Conservation (phyloP, 2,888 invertebrate species). For the Coecobrya sp. region DNA sequence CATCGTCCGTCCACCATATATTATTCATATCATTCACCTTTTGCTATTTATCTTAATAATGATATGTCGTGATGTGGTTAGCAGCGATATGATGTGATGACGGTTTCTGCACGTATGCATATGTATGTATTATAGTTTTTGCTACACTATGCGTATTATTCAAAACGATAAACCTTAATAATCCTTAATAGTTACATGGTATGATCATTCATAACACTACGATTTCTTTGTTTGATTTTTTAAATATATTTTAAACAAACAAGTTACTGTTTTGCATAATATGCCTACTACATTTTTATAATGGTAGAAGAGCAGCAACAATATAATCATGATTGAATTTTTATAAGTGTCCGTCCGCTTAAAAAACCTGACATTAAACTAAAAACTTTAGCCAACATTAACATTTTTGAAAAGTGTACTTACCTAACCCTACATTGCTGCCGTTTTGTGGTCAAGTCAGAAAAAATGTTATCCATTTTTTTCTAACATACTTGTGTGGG, state of each 20-base stretch:
- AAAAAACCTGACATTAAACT: neutral
- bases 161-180: constrained; percentile 33
- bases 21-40: neutral
- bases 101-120: neutral
- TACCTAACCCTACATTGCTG: neutral
- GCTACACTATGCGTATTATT: too few species aligned
- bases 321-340: neutral
- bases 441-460: neutral
- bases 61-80: constrained; percentile 29
- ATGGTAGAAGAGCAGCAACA: neutral
- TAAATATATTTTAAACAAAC: neutral
- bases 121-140: neutral
- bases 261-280: neutral
- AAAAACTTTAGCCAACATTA: neutral
- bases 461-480: neutral
- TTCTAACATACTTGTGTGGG: constrained; percentile 37
- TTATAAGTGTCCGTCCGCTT: neutral
- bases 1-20: too few species aligned
- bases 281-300: neutral
- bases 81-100: neutral
- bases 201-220: constrained; percentile 29
- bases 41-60: neutral
- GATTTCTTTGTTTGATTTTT: constrained; percentile 1
- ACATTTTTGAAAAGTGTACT: neutral
- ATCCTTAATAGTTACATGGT: constrained; percentile 35